Evolutionary conservation across 92 coral and sea anemone genomes (phyloP), one percentile per base, ranked within the genome.

Genomic region (Palythoa grandis): DNA sequence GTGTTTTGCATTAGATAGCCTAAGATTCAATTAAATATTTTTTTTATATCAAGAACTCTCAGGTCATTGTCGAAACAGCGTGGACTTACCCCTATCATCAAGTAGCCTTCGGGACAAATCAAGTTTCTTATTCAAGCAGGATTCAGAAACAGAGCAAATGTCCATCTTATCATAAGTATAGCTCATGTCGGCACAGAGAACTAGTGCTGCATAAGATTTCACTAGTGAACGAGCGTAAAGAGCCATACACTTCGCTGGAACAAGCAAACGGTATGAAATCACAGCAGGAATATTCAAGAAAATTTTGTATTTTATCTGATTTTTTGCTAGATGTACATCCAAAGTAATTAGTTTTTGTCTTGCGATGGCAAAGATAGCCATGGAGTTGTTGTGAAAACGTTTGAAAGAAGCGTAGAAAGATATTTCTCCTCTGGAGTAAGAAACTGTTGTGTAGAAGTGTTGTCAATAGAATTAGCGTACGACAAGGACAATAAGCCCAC

Each of bases 71-170:
- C 24, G 3, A 3, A 35, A 56, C 74, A 13, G 61, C 24, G 23
- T 35, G 25, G 4, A 72, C 15, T 47, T 4, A 84, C 91, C 15
- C 72, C 23, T 1, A 23, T 3, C 12, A 22, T 67, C 7, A 12
- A 0, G 14, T 67, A 22, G 3, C 72, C 72, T 6, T 71, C 69
- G 14, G 91, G 94, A 56, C 90, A 91, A 48, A 86, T 85, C 63
- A 68, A 39, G 5, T 87, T 5, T 67, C 11, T 9, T 67, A 11
- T 67, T 5, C 2, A 67, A 3, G 37, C 39, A 67, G 2, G 72
- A 20, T 14, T 67, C 38, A 3, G 72, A 20, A 2, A 67, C 14
- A 14, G 22, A 67, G 12, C 72, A 67, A 20, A 70, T 9, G 8
- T 39, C 76, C 1, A 71, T 71, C 2, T 71, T 39, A 0, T 71